These are phyloP conservation scores for Brachionus manjavacas DNA, from an alignment of 1,140 invertebrate species.

Conservation along the genomic window DNA sequence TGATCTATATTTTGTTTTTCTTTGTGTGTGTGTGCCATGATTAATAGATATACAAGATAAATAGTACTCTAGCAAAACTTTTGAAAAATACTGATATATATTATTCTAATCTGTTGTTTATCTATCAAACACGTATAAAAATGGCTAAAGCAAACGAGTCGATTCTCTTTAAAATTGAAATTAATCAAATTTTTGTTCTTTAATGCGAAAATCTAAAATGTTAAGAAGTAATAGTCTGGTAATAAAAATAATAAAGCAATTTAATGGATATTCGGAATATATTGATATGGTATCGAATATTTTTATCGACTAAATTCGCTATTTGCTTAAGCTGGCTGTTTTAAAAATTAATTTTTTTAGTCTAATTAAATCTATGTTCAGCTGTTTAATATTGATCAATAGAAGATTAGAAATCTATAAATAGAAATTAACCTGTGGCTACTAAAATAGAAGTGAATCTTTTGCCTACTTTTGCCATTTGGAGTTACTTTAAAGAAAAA, in stretches of 20 bases:
- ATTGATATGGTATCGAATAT: neutral
- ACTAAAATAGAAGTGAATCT: neutral
- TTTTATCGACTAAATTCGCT: neutral
- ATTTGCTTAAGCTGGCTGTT: neutral
- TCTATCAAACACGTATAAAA: slow-evolving; percentile 26
- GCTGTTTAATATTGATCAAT: neutral
- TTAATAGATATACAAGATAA: slow-evolving; percentile 22
- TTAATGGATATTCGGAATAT: neutral
- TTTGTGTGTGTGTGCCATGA: neutral
- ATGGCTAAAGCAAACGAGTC: neutral
- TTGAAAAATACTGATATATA: neutral
- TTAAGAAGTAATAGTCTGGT: slow-evolving; percentile 32
- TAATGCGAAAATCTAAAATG: neutral
- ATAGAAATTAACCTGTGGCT: neutral
- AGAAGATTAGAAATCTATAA: neutral
- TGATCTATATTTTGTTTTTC: neutral
- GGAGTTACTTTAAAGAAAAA: neutral
- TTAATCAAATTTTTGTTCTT: slow-evolving; percentile 27
- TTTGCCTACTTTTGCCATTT: neutral
- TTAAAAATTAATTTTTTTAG: slow-evolving; percentile 12
- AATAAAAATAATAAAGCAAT: slow-evolving; percentile 18
- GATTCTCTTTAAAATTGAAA: slow-evolving; percentile 6
- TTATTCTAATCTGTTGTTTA: slow-evolving; percentile 41
- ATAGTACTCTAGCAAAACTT: neutral
- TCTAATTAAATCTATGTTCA: neutral